These are phyloP conservation scores for Beaufortia kweichowensis DNA, from an alignment of 2,113 vertebrate genomes.

Conservation along the genomic window DNA sequence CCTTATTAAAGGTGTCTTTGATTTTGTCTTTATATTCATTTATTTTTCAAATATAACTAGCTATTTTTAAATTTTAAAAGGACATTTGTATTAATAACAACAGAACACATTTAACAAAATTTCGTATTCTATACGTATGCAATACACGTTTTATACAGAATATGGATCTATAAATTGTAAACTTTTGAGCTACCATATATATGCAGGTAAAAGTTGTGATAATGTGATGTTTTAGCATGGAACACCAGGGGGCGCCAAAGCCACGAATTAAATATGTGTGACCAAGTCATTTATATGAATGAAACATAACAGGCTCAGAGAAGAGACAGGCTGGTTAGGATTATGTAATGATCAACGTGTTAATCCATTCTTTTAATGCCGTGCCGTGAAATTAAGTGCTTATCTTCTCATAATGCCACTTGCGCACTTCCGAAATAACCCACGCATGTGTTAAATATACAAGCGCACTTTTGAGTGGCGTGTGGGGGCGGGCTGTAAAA, in stretches of 20 bases:
- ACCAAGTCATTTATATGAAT: neutral
- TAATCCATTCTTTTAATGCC: neutral
- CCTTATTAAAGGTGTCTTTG: too few species aligned
- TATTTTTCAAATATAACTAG: too few species aligned
- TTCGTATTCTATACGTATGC: too few species aligned
- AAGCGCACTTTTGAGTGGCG: slow-evolving; percentile 53
- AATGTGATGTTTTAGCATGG: too few species aligned
- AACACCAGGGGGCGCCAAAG: slow-evolving; percentile 27
- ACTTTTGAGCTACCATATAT: too few species aligned
- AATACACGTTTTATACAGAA: too few species aligned
- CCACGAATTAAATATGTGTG: neutral
- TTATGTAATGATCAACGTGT: neutral
- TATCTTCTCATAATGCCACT: neutral
- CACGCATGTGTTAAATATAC: neutral
- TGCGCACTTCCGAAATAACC: slow-evolving; percentile 22
- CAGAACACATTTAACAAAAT: too few species aligned
- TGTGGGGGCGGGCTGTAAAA: slow-evolving; percentile 59
- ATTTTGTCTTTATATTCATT: too few species aligned
- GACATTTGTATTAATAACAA: too few species aligned
- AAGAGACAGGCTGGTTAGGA: neutral
- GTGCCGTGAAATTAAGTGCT: neutral
- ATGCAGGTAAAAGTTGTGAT: too few species aligned
- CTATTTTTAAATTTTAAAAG: too few species aligned
- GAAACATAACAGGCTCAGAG: slow-evolving; percentile 3
- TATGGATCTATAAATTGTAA: too few species aligned